These are phyloP conservation scores for Drosophila ambigua DNA, from an alignment of 1,140 invertebrate species.

Conservation along the genomic window DNA sequence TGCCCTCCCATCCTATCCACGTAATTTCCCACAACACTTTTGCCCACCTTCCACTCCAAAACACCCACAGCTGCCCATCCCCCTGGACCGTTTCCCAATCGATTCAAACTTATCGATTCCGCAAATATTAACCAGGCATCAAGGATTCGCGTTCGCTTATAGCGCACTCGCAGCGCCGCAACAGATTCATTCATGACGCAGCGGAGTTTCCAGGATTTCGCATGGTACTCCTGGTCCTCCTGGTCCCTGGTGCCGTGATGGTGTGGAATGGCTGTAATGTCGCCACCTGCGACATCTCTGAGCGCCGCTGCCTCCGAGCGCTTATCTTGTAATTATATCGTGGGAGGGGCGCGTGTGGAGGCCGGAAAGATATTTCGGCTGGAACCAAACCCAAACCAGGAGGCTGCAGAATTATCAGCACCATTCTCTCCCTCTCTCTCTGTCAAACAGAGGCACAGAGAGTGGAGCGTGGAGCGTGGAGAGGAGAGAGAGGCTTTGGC, in stretches of 20 bases:
- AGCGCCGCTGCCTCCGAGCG: constrained; percentile 62
- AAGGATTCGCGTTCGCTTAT: constrained; percentile 29
- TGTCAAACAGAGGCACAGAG: neutral
- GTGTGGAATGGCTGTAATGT: constrained; percentile 12
- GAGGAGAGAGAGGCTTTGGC: constrained; percentile 51
- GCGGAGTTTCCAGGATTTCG: neutral
- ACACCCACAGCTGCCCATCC: neutral
- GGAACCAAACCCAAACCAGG: constrained; percentile 11
- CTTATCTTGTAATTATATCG: constrained; percentile 73
- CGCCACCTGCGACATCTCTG: constrained; percentile 55
- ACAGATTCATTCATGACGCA: constrained; percentile 21
- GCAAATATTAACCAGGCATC: constrained; percentile 52
- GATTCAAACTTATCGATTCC: constrained; percentile 51
- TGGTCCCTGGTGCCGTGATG: neutral
- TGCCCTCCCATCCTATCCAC: constrained; percentile 9
- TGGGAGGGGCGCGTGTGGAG: constrained; percentile 22
- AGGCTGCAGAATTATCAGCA: constrained; percentile 2
- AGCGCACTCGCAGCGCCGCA: constrained; percentile 4
- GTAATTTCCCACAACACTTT: constrained; percentile 7
- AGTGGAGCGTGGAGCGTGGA: constrained; percentile 4
- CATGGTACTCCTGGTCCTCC: neutral
- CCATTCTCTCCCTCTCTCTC: neutral
- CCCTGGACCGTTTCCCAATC: constrained; percentile 31
- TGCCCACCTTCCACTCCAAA: neutral
- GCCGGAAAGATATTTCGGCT: neutral